Evolutionary conservation across 2,888 invertebrate genomes (phyloP).

Genomic region (Aphodius sticticus): DNA sequence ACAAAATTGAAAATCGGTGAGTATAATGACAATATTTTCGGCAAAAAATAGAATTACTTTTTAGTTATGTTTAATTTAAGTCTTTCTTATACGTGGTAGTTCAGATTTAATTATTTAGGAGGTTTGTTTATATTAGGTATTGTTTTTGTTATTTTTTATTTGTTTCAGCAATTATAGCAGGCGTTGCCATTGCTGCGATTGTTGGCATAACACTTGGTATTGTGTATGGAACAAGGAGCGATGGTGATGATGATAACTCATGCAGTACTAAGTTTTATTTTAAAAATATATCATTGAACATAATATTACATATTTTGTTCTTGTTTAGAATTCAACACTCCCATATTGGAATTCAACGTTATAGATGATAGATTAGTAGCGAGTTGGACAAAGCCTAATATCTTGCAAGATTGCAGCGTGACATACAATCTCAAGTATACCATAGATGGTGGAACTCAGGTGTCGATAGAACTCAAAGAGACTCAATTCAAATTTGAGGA

Average conservation of each 20-base stretch:
- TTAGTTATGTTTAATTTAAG: too few species aligned
- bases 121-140: too few species aligned
- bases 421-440: neutral
- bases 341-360: neutral
- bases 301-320: neutral
- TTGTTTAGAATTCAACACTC: neutral
- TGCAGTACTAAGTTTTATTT: neutral
- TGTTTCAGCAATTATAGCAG: neutral
- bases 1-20: too few species aligned
- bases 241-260: neutral
- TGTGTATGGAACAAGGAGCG: neutral
- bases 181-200: neutral
- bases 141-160: neutral
- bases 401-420: neutral
- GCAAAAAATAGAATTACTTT: too few species aligned
- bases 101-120: too few species aligned
- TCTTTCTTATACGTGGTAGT: too few species aligned
- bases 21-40: too few species aligned
- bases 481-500: neutral
- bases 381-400: neutral
- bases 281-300: neutral
- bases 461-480: neutral
- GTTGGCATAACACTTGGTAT: neutral
- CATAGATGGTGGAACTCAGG: neutral
- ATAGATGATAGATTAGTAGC: neutral